These are phyloP conservation scores for Gymnoscopelus braueri DNA, from an alignment of 2,797 vertebrate species.

Conservation along the genomic window DNA sequence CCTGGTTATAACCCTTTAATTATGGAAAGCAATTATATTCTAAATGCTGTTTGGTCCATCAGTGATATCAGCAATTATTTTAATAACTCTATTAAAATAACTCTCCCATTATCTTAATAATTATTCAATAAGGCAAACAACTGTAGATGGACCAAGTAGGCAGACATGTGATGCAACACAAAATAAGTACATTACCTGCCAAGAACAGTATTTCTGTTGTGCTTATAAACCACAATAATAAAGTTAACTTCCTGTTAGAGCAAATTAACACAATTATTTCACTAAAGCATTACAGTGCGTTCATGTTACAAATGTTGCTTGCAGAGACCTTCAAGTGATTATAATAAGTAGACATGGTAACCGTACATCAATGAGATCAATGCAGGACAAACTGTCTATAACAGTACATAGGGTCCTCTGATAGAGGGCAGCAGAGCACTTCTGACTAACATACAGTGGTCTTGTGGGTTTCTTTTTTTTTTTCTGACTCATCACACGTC, in stretches of 20 bases:
- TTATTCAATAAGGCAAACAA: slow-evolving; percentile 26
- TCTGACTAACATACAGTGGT: slow-evolving; percentile 46
- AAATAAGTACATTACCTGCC: slow-evolving; percentile 34
- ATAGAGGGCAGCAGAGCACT: slow-evolving; percentile 61
- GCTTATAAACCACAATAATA: slow-evolving; percentile 21
- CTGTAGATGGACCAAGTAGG: slow-evolving; percentile 7
- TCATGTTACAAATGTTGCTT: slow-evolving; percentile 31
- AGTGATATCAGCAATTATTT: slow-evolving; percentile 21
- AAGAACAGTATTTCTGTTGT: slow-evolving; percentile 24
- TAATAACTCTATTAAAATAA: no score
- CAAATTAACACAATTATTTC: neutral
- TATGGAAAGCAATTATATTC: neutral
- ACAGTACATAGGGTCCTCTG: slow-evolving; percentile 45
- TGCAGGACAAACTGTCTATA: slow-evolving; percentile 9
- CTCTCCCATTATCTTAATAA: slow-evolving; percentile 15
- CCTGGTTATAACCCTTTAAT: slow-evolving; percentile 6
- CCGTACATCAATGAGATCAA: neutral
- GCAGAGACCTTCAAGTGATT: slow-evolving; percentile 15
- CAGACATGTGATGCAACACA: slow-evolving; percentile 17
- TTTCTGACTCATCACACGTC: slow-evolving; percentile 20
- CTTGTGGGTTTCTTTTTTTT: slow-evolving; percentile 22
- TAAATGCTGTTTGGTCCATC: neutral
- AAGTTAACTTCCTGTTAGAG: no score
- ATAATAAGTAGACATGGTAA: slow-evolving; percentile 16
- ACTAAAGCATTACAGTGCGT: slow-evolving; percentile 48